Conservation (phyloP, 2,888 invertebrate genomes). For the Boloria euphrosyne region DNA sequence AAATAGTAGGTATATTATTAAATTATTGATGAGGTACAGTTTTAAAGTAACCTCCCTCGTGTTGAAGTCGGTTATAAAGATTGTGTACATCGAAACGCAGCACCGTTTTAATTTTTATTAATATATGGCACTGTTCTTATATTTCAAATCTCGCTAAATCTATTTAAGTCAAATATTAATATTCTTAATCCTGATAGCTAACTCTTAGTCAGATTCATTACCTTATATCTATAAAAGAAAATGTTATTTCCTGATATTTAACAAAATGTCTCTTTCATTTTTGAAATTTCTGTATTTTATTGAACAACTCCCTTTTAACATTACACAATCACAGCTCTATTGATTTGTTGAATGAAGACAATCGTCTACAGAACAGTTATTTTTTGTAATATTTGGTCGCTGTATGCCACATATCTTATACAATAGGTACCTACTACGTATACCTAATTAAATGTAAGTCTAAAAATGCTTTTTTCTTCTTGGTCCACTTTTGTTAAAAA, state of each 20-base stretch:
- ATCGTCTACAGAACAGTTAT: slow-evolving; percentile 6
- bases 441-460: slow-evolving; percentile 8
- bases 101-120: slow-evolving; percentile 21
- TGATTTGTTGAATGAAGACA: slow-evolving; percentile 7
- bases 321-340: slow-evolving; percentile 6
- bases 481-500: slow-evolving; percentile 14
- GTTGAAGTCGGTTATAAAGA: slow-evolving; percentile 1
- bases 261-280: too few species aligned
- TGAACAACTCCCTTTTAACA: too few species aligned
- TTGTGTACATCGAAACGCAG: slow-evolving; percentile 19
- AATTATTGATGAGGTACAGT: slow-evolving; percentile 16
- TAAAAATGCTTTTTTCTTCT: slow-evolving; percentile 41
- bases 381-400: slow-evolving; percentile 66
- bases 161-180: slow-evolving; percentile 6
- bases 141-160: not conserved
- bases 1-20: slow-evolving; percentile 5
- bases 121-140: slow-evolving; percentile 26
- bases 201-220: not conserved
- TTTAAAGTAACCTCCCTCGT: not conserved
- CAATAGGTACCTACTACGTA: slow-evolving; percentile 13
- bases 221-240: not conserved
- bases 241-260: not conserved
- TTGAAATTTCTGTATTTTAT: too few species aligned
- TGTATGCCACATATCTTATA: slow-evolving; percentile 55
- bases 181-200: slow-evolving; percentile 10